These are phyloP conservation scores for Acronicta leporina DNA, from an alignment of 2,888 invertebrate genomes.

Conservation along the genomic window DNA sequence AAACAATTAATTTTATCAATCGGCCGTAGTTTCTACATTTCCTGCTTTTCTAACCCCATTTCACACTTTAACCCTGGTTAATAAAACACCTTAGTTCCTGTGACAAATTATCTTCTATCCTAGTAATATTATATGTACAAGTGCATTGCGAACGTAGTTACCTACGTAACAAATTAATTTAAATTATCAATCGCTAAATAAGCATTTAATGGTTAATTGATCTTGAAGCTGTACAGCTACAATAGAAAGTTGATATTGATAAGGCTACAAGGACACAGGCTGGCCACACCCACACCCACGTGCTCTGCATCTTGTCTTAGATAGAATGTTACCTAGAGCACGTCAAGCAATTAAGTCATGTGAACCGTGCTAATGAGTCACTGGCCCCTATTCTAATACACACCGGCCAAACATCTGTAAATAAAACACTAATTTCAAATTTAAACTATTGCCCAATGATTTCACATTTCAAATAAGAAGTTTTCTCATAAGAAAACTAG, in stretches of 20 bases:
- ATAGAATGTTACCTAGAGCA: slow-evolving; percentile 9
- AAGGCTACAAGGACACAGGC: slow-evolving; percentile 32
- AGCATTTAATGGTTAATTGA: slow-evolving; percentile 1
- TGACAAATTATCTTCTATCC: no score
- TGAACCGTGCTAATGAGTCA: slow-evolving; percentile 20
- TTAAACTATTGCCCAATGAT: neutral
- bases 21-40: no score
- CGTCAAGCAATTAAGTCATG: slow-evolving; percentile 20
- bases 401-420: slow-evolving; percentile 13
- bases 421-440: slow-evolving; percentile 2
- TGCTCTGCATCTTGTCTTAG: slow-evolving; percentile 22
- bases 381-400: slow-evolving; percentile 1
- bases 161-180: neutral
- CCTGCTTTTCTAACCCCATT: no score
- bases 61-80: no score
- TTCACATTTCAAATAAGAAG: neutral
- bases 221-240: neutral
- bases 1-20: no score
- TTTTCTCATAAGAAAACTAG: no score
- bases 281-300: slow-evolving; percentile 47
- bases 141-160: neutral
- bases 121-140: neutral
- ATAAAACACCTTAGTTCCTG: no score
- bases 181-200: neutral
- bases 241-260: slow-evolving; percentile 10